Conservation (phyloP, 2,797 vertebrate genomes). For the Oophaga sylvatica region DNA sequence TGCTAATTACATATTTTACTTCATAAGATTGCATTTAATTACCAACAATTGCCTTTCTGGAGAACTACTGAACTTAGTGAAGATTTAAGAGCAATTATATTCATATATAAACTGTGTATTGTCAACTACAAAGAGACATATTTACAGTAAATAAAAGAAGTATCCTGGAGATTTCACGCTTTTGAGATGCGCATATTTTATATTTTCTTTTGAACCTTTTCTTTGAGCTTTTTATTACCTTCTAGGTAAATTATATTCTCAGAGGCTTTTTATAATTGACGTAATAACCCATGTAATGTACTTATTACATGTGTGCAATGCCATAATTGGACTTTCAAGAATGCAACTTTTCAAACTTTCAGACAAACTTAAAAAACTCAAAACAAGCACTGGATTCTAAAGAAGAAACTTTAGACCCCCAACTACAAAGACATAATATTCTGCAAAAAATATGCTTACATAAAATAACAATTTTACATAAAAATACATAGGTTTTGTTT, state of each 20-base stretch:
- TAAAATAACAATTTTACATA: background rate
- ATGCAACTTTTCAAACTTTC: background rate
- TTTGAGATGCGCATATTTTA: conserved; percentile 16
- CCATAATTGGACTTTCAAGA: conserved; percentile 18
- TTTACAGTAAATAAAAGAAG: conserved; percentile 34
- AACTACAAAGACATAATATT: background rate
- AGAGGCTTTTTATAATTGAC: conserved; percentile 31
- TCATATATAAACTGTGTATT: conserved; percentile 41
- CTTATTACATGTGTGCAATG: conserved; percentile 34
- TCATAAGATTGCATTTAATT: conserved; percentile 44
- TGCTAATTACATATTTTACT: conserved; percentile 13
- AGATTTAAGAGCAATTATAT: conserved; percentile 30
- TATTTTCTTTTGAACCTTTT: conserved; percentile 37
- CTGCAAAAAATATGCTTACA: background rate
- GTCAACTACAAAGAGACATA: conserved; percentile 45
- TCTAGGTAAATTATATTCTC: conserved; percentile 28
- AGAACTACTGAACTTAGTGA: conserved; percentile 46
- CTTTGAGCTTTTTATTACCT: background rate
- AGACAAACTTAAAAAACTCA: background rate
- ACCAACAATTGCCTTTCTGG: conserved; percentile 20
- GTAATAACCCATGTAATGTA: conserved; percentile 45
- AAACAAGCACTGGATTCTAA: background rate
- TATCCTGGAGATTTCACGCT: conserved; percentile 25
- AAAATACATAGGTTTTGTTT: background rate
- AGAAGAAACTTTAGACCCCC: background rate